A percentile compares a stretch with the other conserved stretches of the same genome.
Evolutionary conservation across 2,113 vertebrate genomes (phyloP).

Genomic region (Isichthys henryi): DNA sequence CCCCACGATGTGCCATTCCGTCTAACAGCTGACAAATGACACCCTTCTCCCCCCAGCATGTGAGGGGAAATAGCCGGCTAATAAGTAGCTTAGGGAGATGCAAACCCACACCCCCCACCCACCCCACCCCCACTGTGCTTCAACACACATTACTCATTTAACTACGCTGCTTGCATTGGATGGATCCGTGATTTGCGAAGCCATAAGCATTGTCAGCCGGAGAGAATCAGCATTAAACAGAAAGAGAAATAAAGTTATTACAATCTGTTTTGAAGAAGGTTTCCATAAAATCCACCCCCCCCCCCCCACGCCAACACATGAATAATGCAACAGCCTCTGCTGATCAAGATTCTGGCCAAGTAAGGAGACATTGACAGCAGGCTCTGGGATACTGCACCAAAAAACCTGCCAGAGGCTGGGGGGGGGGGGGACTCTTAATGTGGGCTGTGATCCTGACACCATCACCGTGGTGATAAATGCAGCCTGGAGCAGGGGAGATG

Average conservation of each 20-base stretch:
- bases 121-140: slow-evolving; percentile 29
- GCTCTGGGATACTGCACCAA: not conserved
- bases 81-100: slow-evolving; percentile 58
- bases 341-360: slow-evolving; percentile 9
- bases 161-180: slow-evolving; percentile 49
- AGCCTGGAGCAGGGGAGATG: not conserved
- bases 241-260: slow-evolving; percentile 14
- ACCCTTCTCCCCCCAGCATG: slow-evolving; percentile 45
- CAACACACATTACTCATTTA: slow-evolving; percentile 63
- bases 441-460: not conserved
- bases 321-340: slow-evolving; percentile 19
- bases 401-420: not conserved
- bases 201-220: slow-evolving; percentile 52
- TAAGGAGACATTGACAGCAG: not conserved
- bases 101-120: slow-evolving; percentile 50
- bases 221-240: slow-evolving; percentile 7
- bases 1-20: slow-evolving; percentile 50
- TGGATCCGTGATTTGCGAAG: slow-evolving; percentile 51
- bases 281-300: slow-evolving; percentile 13
- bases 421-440: not conserved
- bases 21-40: slow-evolving; percentile 51
- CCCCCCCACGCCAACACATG: not conserved
- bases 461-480: not conserved
- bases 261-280: slow-evolving; percentile 16
- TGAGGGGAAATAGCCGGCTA: slow-evolving; percentile 49